Evolutionary conservation across 2,797 vertebrate genomes (phyloP), one percentile per base, ranked within the genome.

Genomic region (Lagodon rhomboides): DNA sequence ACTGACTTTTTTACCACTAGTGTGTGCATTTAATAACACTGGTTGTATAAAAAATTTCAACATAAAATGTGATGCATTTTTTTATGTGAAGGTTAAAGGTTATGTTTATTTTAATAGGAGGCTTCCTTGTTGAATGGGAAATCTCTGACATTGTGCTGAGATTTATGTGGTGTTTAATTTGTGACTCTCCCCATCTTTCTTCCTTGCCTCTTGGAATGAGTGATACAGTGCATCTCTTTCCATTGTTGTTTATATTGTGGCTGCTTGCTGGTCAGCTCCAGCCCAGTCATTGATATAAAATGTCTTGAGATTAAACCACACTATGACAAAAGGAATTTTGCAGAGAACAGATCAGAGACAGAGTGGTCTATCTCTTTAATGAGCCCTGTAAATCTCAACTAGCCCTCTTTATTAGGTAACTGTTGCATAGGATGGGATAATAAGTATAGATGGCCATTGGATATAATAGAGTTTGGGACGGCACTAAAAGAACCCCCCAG

Each of bases 381-480:
- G 85, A 93, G 68, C 76, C 67, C 87, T 79, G 79, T 95, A 91
- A 92, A 95, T 95, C 92, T 94, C 92, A 87, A 89, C 91, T 90
- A 85, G 73, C 77, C 56, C 78, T 87, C 79, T 91, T 93, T 93
- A 94, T 95, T 92, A 86, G 93, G 86, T 91, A 93, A 91, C 92
- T 92, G 89, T 92, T 93, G 86, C 87, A 85, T 83, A 70, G 75
- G 81, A 93, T 93, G 63, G 87, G 87, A 85, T 94, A 95, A 95
- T 94, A 91, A 88, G 87, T 93, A 94, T 91, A 93, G 89, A 95
- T 91, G 80, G 79, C 81, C 75, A 80, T 77, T 90, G 88, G 80
- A 77, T 85, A 27, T 94, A 94, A 95, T 94, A 84, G 80, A 90
- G 91, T 93, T 93, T 95, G 70, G 84, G 78, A 83, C 74, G 54